Percentiles rank a stretch among this genome's conserved stretches.
Evolutionary conservation across 2,888 invertebrate genomes (phyloP).

Genomic region (Himalopsyche anomala): DNA sequence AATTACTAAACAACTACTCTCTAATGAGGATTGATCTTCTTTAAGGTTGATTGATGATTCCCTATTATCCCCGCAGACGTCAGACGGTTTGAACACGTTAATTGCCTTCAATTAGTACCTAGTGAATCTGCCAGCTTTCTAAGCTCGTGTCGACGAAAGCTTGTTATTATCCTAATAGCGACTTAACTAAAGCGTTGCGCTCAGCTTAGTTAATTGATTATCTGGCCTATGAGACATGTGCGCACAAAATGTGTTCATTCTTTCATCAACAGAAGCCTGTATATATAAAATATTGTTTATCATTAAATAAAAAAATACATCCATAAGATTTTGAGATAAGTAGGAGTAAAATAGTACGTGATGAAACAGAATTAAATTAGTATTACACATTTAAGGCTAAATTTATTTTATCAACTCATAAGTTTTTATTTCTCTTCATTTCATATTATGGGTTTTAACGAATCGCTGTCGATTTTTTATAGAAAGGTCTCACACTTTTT

Average conservation of each 20-base stretch:
- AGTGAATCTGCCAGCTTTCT: constrained; percentile 15
- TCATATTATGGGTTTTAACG: too few species aligned
- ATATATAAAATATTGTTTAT: too few species aligned
- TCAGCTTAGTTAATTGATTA: constrained; percentile 45
- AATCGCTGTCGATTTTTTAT: too few species aligned
- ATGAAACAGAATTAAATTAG: too few species aligned
- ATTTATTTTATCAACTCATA: too few species aligned
- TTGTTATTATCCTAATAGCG: constrained; percentile 41
- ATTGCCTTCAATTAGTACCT: constrained; percentile 30
- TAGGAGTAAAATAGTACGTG: too few species aligned
- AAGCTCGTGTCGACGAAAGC: constrained; percentile 36
- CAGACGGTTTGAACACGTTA: constrained; percentile 8
- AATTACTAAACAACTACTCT: constrained; percentile 43
- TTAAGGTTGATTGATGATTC: constrained; percentile 31
- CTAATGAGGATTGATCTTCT: constrained; percentile 32
- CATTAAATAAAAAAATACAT: too few species aligned
- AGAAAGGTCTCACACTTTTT: too few species aligned
- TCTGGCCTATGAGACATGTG: neutral
- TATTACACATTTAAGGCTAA: too few species aligned
- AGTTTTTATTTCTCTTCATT: too few species aligned
- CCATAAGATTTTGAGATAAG: too few species aligned
- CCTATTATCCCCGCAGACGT: constrained; percentile 11
- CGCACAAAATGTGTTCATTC: neutral
- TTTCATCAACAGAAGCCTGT: neutral
- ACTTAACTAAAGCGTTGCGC: constrained; percentile 26